A percentile compares a stretch with the other conserved stretches of the same genome.
phyloP scores from a whole-genome alignment of 2,888 invertebrate genomes.

The Drymonia ruficornis region DNA sequence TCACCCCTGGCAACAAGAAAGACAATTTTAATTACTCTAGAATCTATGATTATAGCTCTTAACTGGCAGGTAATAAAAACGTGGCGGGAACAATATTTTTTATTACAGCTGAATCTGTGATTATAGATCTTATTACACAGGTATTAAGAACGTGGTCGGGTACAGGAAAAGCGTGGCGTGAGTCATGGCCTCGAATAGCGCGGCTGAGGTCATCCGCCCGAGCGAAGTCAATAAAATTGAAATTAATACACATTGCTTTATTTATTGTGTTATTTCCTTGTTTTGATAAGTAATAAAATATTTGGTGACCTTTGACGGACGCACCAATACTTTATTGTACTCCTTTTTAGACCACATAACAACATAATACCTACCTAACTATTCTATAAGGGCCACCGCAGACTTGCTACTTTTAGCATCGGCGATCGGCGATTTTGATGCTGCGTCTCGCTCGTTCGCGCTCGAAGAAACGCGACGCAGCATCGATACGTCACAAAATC shows the following conservation, averaged over 20 bases:
- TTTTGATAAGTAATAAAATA: not conserved
- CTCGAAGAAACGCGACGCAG: too few species aligned
- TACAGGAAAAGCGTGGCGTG: conserved; percentile 2
- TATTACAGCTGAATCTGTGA: too few species aligned
- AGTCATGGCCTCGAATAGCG: not conserved
- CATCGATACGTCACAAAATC: too few species aligned
- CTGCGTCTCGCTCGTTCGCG: too few species aligned
- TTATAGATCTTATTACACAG: not conserved
- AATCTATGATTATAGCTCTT: not conserved
- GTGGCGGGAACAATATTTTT: not conserved
- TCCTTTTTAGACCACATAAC: too few species aligned
- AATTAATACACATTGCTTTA: not conserved
- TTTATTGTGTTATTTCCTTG: not conserved
- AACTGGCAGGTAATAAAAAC: not conserved
- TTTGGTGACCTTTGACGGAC: too few species aligned
- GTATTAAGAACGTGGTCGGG: not conserved
- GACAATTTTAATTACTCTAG: not conserved
- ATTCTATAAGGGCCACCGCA: too few species aligned
- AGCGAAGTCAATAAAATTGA: not conserved
- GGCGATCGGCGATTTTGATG: too few species aligned
- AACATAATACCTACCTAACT: too few species aligned
- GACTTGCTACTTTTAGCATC: too few species aligned
- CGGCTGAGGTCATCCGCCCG: conserved; percentile 2
- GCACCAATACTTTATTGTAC: too few species aligned
- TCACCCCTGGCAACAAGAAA: not conserved